Conservation (phyloP, 2,113 vertebrate species). For the Dicaeum eximium region DNA sequence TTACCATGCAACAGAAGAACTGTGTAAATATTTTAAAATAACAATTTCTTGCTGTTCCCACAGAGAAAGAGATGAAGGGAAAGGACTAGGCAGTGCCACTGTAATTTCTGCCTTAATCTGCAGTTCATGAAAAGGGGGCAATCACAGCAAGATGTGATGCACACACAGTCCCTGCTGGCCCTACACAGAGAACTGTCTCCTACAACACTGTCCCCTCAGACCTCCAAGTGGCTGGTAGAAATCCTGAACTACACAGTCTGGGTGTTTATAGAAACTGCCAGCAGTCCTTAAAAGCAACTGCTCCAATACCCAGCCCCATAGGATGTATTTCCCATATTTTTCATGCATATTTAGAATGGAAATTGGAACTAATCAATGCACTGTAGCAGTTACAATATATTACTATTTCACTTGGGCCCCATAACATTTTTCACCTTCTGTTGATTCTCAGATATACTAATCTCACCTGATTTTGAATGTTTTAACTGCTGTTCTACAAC, state of each 20-base stretch:
- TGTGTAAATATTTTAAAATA: not conserved
- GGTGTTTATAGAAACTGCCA: not conserved
- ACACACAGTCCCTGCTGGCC: rapidly evolving
- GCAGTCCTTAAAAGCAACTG: not conserved
- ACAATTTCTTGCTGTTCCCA: not conserved
- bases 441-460: not conserved
- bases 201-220: not conserved
- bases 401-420: not conserved
- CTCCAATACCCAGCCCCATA: not conserved
- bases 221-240: not conserved
- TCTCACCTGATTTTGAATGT: not conserved
- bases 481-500: not conserved
- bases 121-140: not conserved
- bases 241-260: not conserved
- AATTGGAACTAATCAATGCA: not conserved
- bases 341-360: not conserved
- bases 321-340: not conserved
- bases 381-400: not conserved
- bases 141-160: not conserved
- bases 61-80: not conserved
- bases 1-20: not conserved
- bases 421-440: not conserved
- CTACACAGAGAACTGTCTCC: not conserved
- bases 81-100: not conserved
- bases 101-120: not conserved